phyloP scores from a whole-genome alignment of 2,113 vertebrate genomes.

The Capreolus pygargus region DNA sequence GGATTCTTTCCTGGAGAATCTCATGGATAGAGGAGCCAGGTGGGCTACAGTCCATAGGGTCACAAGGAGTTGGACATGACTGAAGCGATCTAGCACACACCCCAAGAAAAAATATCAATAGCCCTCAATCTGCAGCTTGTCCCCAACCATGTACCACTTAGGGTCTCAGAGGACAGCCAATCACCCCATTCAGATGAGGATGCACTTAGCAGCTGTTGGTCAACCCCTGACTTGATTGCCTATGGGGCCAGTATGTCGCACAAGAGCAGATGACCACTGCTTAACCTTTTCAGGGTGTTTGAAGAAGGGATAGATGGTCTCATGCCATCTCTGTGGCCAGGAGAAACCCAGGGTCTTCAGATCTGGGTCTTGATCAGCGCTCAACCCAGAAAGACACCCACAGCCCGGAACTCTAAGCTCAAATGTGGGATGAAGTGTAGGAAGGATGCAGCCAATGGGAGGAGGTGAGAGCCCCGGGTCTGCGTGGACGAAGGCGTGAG shows the following conservation, averaged over 20 bases:
- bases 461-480: accelerated
- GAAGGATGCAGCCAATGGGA: accelerated
- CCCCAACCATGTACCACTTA: accelerated
- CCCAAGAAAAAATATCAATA: background rate
- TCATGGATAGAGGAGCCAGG: background rate
- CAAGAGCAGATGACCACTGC: accelerated
- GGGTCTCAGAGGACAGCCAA: background rate
- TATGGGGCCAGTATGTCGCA: too few relatives aligned
- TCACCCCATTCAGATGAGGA: background rate
- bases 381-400: background rate
- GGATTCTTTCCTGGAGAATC: background rate
- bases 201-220: accelerated
- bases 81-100: background rate
- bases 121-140: background rate
- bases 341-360: background rate
- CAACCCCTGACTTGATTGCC: background rate
- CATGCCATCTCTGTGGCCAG: background rate
- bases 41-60: background rate
- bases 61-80: accelerated
- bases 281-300: background rate
- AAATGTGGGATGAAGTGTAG: background rate
- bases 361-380: background rate
- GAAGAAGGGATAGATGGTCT: too few relatives aligned
- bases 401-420: background rate
- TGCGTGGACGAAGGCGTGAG: background rate